Conservation (phyloP, 2,113 vertebrate genomes). For the Spea bombifrons region DNA sequence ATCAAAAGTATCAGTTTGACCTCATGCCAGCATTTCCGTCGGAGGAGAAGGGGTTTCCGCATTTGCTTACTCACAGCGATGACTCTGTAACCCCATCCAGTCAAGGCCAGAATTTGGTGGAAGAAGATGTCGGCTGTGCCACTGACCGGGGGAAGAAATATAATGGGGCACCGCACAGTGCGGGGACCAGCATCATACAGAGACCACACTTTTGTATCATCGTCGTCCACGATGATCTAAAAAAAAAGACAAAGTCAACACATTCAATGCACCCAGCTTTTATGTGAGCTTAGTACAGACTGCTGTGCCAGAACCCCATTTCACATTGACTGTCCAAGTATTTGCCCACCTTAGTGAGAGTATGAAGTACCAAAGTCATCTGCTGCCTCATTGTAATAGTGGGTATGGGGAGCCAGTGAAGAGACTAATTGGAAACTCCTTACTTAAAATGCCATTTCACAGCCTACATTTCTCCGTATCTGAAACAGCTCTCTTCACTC, state of each 20-base stretch:
- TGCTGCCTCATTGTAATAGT: too few species aligned
- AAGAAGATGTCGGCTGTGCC: conserved; percentile 97
- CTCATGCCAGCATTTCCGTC: background rate
- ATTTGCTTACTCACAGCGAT: conserved; percentile 81
- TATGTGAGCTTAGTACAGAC: too few species aligned
- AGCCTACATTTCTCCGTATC: too few species aligned
- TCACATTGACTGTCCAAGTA: too few species aligned
- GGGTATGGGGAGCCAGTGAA: too few species aligned
- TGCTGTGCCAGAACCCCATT: too few species aligned
- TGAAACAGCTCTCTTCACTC: too few species aligned
- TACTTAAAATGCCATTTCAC: too few species aligned
- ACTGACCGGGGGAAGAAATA: conserved; percentile 93
- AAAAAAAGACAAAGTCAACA: conserved; percentile 9
- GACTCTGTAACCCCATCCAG: conserved; percentile 94
- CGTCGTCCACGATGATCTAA: conserved; percentile 96
- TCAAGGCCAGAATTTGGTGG: conserved; percentile 90
- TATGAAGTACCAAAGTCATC: too few species aligned
- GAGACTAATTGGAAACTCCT: too few species aligned
- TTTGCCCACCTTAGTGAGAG: too few species aligned
- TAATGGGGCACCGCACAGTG: conserved; percentile 90
- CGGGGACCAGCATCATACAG: conserved; percentile 93
- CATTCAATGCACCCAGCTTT: background rate
- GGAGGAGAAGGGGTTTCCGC: background rate
- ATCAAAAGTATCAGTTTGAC: background rate
- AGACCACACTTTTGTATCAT: conserved; percentile 97